A percentile compares a stretch with the other conserved stretches of the same genome.
phyloP scores from a whole-genome alignment of 1,140 invertebrate species.

The Cotesia vestalis region DNA sequence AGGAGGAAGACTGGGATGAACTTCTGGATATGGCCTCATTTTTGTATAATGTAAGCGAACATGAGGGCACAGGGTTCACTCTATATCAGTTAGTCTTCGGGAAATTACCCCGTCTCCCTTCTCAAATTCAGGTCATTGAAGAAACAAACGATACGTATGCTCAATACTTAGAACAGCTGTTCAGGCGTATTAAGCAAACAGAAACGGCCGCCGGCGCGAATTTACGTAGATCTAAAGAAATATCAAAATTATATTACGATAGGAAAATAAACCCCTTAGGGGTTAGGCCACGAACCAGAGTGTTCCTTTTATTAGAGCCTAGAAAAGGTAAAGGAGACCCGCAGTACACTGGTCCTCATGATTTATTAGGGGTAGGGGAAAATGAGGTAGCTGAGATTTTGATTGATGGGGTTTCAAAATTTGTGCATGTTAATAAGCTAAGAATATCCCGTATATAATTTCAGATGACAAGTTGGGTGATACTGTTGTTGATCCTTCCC shows the following conservation, averaged over 20 bases:
- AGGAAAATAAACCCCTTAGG: neutral
- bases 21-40: slow-evolving; percentile 4
- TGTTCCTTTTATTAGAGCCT: no score
- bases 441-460: neutral
- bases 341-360: neutral
- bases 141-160: slow-evolving; percentile 1
- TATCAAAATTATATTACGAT: slow-evolving; percentile 17
- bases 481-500: neutral
- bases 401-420: neutral
- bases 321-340: no score
- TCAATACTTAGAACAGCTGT: neutral
- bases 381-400: neutral
- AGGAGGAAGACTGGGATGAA: slow-evolving; percentile 7
- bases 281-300: no score
- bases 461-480: neutral
- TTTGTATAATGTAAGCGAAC: slow-evolving; percentile 7
- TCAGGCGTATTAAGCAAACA: neutral
- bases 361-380: neutral
- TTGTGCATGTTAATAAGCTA: neutral
- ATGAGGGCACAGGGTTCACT: slow-evolving; percentile 20
- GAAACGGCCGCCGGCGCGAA: neutral
- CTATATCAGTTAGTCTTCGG: slow-evolving; percentile 22
- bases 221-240: neutral
- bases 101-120: slow-evolving; percentile 14
- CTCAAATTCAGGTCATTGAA: neutral